Percentiles rank a stretch among this genome's conserved stretches.
These are phyloP conservation scores for Orthosia gracilis DNA, from an alignment of 2,888 invertebrate species.

Conservation along the genomic window DNA sequence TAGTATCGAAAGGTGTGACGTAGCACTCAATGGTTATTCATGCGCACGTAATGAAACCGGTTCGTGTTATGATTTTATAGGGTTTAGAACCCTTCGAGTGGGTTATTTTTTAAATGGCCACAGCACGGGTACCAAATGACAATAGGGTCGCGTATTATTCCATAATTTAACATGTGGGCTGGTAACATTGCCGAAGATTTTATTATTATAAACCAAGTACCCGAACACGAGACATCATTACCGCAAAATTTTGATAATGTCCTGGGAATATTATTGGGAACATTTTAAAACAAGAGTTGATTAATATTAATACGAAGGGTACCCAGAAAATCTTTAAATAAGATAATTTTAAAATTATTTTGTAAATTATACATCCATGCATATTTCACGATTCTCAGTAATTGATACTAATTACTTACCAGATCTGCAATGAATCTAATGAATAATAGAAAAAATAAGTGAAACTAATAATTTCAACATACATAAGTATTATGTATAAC, in stretches of 20 bases:
- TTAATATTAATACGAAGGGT: neutral
- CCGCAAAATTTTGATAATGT: neutral
- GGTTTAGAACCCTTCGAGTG: slow-evolving; percentile 76
- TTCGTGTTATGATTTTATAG: slow-evolving; percentile 81
- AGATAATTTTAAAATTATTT: neutral
- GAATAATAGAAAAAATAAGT: neutral
- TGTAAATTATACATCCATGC: neutral
- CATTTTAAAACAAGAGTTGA: neutral
- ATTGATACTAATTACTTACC: neutral
- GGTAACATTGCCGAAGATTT: slow-evolving; percentile 2
- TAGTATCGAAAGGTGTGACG: slow-evolving; percentile 88
- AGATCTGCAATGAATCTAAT: no score
- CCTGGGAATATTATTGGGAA: neutral
- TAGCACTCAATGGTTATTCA: slow-evolving; percentile 84
- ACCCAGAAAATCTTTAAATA: neutral
- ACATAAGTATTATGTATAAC: no score
- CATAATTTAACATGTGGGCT: slow-evolving; percentile 51
- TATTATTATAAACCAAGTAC: slow-evolving; percentile 33
- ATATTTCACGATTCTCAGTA: neutral
- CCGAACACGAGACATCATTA: slow-evolving; percentile 24
- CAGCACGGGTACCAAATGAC: slow-evolving; percentile 72
- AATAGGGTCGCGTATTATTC: slow-evolving; percentile 59
- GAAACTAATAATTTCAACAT: neutral
- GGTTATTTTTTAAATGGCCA: slow-evolving; percentile 74
- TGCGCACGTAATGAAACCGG: slow-evolving; percentile 83